Conservation (phyloP, 2,113 vertebrate species). For the Nothobranchius furzeri region DNA sequence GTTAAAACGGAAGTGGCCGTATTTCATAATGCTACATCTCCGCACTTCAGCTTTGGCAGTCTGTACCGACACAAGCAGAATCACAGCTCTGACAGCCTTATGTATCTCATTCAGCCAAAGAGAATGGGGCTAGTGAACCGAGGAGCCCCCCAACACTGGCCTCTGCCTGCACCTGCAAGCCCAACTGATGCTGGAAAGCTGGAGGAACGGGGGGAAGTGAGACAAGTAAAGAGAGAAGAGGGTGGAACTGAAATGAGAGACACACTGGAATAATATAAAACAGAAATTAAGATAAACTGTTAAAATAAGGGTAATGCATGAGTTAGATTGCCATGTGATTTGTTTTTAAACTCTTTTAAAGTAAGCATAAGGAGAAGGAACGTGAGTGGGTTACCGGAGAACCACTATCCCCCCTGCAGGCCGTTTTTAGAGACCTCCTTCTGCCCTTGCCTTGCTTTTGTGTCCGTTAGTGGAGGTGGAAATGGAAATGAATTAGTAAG, state of each 20-base stretch:
- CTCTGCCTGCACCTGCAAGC: conserved; percentile 73
- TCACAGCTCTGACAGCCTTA: conserved; percentile 65
- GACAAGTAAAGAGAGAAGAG: conserved; percentile 9
- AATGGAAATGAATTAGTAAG: conserved; percentile 42
- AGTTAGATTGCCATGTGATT: conserved; percentile 2
- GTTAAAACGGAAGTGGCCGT: conserved; percentile 8
- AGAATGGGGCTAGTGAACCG: conserved; percentile 77
- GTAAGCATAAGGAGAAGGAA: conserved; percentile 18
- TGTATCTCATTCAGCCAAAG: conserved; percentile 73
- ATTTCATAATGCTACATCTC: conserved; percentile 25
- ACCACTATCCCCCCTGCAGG: conserved; percentile 64
- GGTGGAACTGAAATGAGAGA: neutral
- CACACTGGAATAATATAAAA: neutral
- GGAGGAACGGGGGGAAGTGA: conserved; percentile 9
- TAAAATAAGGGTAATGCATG: conserved; percentile 5
- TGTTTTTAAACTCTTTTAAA: conserved; percentile 12
- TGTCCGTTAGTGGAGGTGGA: conserved; percentile 46
- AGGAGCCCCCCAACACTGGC: conserved; percentile 63
- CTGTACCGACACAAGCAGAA: conserved; percentile 37
- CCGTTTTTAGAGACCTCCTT: conserved; percentile 68
- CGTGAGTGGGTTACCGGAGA: conserved; percentile 42
- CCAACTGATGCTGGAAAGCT: conserved; percentile 43
- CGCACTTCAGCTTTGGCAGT: conserved; percentile 5
- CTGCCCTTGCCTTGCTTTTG: conserved; percentile 35
- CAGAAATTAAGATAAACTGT: neutral